A percentile compares a stretch with the other conserved stretches of the same genome.
These are phyloP conservation scores for Linurgus olivaceus DNA, from an alignment of 2,797 vertebrate genomes.

Conservation along the genomic window DNA sequence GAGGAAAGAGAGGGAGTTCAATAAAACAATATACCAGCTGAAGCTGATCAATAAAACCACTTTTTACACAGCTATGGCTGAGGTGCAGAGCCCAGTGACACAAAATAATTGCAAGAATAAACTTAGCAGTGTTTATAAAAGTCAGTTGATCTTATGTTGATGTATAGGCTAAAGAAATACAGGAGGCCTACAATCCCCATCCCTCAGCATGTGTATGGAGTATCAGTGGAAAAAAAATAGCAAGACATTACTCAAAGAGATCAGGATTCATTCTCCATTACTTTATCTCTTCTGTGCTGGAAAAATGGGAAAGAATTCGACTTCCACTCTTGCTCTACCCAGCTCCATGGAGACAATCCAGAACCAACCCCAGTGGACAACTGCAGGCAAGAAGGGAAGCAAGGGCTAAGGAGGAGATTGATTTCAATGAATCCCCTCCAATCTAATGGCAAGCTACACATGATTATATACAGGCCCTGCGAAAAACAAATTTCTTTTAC, in stretches of 20 bases:
- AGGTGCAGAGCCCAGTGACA: background rate
- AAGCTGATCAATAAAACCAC: background rate
- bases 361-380: rapidly evolving
- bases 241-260: background rate
- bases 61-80: background rate
- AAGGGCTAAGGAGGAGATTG: background rate
- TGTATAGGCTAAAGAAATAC: background rate
- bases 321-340: background rate
- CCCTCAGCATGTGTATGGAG: background rate
- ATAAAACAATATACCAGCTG: background rate
- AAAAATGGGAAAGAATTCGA: rapidly evolving
- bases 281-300: background rate
- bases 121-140: background rate
- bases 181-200: background rate
- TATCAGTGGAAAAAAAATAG: background rate
- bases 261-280: background rate
- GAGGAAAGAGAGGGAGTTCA: background rate
- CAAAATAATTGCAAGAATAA: background rate
- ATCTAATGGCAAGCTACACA: background rate
- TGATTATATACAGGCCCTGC: background rate
- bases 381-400: background rate
- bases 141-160: background rate
- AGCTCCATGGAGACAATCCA: background rate
- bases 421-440: background rate
- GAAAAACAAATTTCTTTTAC: background rate